A percentile compares a stretch with the other conserved stretches of the same genome.
Evolutionary conservation across 92 coral and sea anemone species (phyloP).

Genomic region (Porites divaricata): DNA sequence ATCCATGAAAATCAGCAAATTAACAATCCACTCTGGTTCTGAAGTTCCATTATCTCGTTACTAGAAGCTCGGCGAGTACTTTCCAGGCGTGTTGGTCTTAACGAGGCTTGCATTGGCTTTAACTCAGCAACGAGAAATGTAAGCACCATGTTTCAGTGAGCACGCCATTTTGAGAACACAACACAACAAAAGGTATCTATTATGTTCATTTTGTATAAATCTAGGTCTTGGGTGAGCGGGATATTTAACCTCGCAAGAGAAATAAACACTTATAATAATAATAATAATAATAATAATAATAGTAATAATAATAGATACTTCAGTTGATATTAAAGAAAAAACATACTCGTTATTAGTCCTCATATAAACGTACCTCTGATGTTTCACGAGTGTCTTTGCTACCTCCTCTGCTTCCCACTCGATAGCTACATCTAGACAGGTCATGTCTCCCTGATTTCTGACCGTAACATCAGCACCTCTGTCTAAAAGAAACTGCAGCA

Average conservation of each 20-base stretch:
- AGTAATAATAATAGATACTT: no score
- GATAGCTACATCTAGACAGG: conserved; percentile 82
- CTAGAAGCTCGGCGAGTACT: not conserved
- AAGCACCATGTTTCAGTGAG: not conserved
- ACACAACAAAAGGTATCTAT: no score
- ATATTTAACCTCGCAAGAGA: not conserved
- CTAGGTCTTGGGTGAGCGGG: not conserved
- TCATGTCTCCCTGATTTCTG: conserved; percentile 51
- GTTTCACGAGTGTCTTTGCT: conserved; percentile 67
- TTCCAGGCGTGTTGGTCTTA: not conserved
- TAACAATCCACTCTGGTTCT: not conserved
- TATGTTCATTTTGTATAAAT: not conserved
- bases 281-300: no score
- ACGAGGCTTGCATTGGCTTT: not conserved
- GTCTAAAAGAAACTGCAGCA: conserved; percentile 67
- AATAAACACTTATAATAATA: no score
- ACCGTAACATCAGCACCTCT: conserved; percentile 70
- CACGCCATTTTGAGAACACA: conserved; percentile 4
- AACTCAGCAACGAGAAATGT: not conserved
- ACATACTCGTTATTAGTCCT: no score
- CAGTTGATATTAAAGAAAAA: no score
- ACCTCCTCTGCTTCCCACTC: conserved; percentile 66
- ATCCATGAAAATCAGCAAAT: not conserved
- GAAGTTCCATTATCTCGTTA: not conserved
- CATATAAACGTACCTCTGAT: conserved; percentile 51